Evolutionary conservation across 2,797 vertebrate species (phyloP).

Genomic region (Knipowitschia caucasica): DNA sequence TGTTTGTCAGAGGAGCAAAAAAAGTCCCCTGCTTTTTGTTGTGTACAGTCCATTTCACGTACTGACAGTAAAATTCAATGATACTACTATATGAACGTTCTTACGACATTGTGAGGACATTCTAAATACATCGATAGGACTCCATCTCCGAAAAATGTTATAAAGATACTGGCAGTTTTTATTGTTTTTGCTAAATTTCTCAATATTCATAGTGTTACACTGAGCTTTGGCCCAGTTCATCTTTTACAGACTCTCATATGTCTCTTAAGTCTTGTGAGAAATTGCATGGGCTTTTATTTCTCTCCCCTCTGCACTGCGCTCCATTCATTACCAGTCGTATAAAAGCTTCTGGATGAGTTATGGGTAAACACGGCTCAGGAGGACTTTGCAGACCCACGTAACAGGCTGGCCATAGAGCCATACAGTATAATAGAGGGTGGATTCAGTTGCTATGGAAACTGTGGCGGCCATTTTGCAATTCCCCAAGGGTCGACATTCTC

Average conservation of each 20-base stretch:
- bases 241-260: background rate
- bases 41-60: background rate
- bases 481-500: no score
- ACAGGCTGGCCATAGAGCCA: slow-evolving; percentile 39
- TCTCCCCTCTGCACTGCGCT: background rate
- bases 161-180: no score
- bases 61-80: no score
- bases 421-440: no score
- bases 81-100: no score
- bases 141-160: no score
- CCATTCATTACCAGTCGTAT: slow-evolving; percentile 7
- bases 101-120: no score
- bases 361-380: slow-evolving; percentile 16
- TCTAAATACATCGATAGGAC: no score
- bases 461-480: no score
- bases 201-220: background rate
- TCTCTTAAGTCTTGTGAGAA: slow-evolving; percentile 1
- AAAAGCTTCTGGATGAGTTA: slow-evolving; percentile 5
- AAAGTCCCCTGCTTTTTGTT: background rate
- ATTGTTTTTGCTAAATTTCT: no score
- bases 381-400: slow-evolving; percentile 21
- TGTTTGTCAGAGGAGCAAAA: background rate
- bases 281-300: background rate
- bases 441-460: no score
- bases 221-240: background rate